Base-by-base conservation (phyloP, 2,888 invertebrate genomes). In the Aporophyla lueneburgensis region DNA sequence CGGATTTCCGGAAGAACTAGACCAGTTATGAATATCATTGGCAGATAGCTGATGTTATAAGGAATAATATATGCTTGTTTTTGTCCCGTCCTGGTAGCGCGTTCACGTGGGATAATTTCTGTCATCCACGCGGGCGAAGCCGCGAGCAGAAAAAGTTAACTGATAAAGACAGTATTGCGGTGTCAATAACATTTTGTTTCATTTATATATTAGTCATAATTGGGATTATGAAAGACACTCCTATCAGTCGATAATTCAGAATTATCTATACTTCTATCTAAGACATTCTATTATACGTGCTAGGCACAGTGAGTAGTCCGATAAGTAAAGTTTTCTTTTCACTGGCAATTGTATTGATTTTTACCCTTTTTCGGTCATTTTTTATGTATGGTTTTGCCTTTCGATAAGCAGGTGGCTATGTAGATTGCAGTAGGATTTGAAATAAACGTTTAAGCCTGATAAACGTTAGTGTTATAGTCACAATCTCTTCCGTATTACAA, bases 401-500 rank as follows among this genome's bases (percentile, higher is more conserved):
- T 16, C 10, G 10, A 1, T 40, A 33, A 58, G n/a, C 27, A 43
- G 9, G 9, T 33, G 33, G 33, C 2, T 78, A 53, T 27, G 16
- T 43, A 78, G 27, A 56, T 62, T 54, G 6, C 24, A 24, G 24
- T 9, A 62, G 21, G n/a, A 63, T 62, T 63, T 56, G 19, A 24
- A 21, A 71, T 6, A 56, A 56, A 33, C 62, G 21, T n/a, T 51
- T 51, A 56, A 79, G 51, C 16, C 49, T 43, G 71, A 62, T 51
- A 27, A 63, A 58, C 46, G 1, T 58, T 62, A 43, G 16, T 49
- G 2, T 49, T 70, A 14, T 54, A 61, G 21, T 21, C n/a, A 71
- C 62, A 62, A 79, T 71, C 54, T 33, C 54, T 62, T 71, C 40
- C 71, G 49, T 54, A 24, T 43, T 56, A 19, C 24, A 54, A 69